Evolutionary conservation across 2,113 vertebrate species (phyloP).

Genomic region (Colius striatus): DNA sequence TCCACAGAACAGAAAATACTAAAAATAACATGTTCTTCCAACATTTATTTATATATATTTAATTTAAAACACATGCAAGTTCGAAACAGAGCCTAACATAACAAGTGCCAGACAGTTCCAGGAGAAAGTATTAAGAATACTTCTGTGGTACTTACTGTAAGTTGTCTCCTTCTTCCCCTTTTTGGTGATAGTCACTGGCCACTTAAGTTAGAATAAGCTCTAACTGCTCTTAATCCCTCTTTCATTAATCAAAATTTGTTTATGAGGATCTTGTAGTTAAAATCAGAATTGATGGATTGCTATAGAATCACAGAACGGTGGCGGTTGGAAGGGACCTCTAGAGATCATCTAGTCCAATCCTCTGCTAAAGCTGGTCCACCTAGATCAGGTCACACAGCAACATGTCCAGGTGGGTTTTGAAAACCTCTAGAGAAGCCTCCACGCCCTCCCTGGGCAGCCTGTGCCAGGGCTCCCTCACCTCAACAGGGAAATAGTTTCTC

Average conservation of each 20-base stretch:
- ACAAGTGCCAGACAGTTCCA: neutral
- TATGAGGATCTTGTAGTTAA: neutral
- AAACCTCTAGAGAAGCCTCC: no score
- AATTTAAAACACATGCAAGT: slow-evolving; percentile 38
- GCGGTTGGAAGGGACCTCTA: no score
- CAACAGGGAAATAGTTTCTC: no score
- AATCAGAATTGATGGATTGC: neutral
- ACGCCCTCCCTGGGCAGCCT: no score
- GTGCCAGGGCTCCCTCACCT: no score
- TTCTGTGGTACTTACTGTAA: neutral
- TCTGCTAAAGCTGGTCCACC: no score
- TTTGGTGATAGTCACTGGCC: neutral
- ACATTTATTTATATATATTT: slow-evolving; percentile 38
- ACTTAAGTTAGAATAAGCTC: neutral
- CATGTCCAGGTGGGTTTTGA: no score
- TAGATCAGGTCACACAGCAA: no score
- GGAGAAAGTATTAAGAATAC: slow-evolving; percentile 10
- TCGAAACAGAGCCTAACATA: neutral
- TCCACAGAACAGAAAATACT: slow-evolving; percentile 9
- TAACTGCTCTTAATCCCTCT: neutral
- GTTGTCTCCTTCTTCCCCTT: neutral
- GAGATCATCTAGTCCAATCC: no score
- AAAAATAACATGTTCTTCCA: slow-evolving; percentile 18
- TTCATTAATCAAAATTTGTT: neutral
- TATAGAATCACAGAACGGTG: neutral